Base-by-base conservation (phyloP, 1,140 invertebrate genomes). In the Orchestia grillus region DNA sequence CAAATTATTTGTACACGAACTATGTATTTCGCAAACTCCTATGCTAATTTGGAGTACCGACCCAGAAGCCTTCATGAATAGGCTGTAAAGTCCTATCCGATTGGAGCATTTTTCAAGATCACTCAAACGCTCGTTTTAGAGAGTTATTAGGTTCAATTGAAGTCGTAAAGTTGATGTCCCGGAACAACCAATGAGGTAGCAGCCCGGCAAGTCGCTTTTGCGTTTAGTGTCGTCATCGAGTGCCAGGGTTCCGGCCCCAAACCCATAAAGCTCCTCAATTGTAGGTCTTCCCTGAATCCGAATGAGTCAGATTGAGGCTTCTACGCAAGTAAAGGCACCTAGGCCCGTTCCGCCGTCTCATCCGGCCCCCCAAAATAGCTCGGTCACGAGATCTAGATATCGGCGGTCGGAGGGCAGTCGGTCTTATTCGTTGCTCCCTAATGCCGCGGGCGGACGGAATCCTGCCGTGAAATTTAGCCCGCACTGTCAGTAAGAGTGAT, bases 221-320 rank as follows among this genome's bases (percentile, higher is more conserved):
- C 88, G 88, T 90, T 90, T 90, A 90, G 88, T 90, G 42, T 41
- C 88, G 88, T 90, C 62, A 77, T 77, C 88, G 88, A 44, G 88
- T 19, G 41, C 88, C 28, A 15, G 44, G 42, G 19, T 42, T 91
- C 88, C 28, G 88, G 19, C 88, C 42, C 28, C 6, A 41, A 44
- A 91, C 88, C 88, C 88, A 91, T 91, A 91, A 91, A 91, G 41
- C 88, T 8, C 44, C 88, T 91, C 88, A 91, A 91, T 91, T 91
- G 88, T 91, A 91, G 3, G 41, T 91, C 41, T 91, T 91, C 44
- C 88, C 88, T 91, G 88, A 91, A 91, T 91, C 88, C 88, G 88
- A 91, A 91, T 91, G 88, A 91, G 88, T 91, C 88, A 91, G 44
- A 91, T 91, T 44, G 88, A 41, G 88, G 44, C 36, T 36, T 77